Evolutionary conservation across 53 echinoderm and acorn worm species (phyloP).

Genomic region (Pentamera pediparva): DNA sequence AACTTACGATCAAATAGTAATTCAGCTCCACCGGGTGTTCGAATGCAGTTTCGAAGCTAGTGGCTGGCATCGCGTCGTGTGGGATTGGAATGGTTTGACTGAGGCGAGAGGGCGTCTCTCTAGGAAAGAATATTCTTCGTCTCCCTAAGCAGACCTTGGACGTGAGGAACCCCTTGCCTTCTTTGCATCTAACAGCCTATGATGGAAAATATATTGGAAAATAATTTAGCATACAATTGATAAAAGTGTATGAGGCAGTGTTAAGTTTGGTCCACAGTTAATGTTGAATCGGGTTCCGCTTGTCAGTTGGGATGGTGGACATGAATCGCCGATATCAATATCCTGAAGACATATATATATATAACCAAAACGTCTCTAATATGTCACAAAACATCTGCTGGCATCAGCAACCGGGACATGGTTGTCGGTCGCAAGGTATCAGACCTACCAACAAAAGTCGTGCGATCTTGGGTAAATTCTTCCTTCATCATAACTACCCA

Average conservation of each 20-base stretch:
- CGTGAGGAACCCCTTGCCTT: conserved; percentile 20
- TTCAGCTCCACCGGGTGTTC: conserved; percentile 19
- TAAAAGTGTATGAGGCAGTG: too few relatives aligned
- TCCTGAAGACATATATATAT: too few relatives aligned
- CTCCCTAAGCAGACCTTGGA: conserved; percentile 8
- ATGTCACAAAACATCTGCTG: background rate
- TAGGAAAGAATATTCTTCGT: conserved; percentile 2
- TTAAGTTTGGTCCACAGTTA: too few relatives aligned
- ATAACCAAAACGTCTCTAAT: background rate
- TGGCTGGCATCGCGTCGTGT: conserved; percentile 15
- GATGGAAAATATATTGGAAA: background rate
- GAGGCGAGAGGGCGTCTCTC: background rate
- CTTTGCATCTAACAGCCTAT: conserved; percentile 16
- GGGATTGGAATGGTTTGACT: conserved; percentile 2
- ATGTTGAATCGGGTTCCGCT: too few relatives aligned
- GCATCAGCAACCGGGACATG: background rate
- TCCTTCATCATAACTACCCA: too few relatives aligned
- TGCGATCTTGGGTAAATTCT: too few relatives aligned
- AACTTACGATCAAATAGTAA: conserved; percentile 15
- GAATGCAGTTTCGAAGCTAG: conserved; percentile 11
- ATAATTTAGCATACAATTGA: too few relatives aligned
- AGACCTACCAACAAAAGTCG: too few relatives aligned
- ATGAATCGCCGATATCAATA: too few relatives aligned
- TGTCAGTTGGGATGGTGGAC: too few relatives aligned
- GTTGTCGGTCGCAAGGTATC: background rate